A percentile compares a stretch with the other conserved stretches of the same genome.
These are phyloP conservation scores for Malurus melanocephalus DNA, from an alignment of 2,113 vertebrate genomes.

Conservation along the genomic window DNA sequence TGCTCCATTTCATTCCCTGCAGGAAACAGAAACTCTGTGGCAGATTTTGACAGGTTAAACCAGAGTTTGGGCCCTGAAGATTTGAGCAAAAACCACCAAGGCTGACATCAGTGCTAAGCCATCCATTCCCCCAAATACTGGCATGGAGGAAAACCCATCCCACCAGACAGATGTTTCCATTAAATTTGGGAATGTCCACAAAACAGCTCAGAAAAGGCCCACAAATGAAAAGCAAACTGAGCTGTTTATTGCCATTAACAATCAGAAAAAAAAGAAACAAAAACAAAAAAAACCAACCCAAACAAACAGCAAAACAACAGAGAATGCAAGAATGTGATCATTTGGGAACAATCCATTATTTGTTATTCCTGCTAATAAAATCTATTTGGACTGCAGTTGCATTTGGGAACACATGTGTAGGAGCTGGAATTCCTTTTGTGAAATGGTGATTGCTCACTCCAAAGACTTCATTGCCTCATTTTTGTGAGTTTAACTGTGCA, in stretches of 20 bases:
- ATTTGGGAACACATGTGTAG: background rate
- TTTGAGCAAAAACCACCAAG: background rate
- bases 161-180: background rate
- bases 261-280: background rate
- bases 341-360: background rate
- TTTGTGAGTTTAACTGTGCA: background rate
- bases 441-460: background rate
- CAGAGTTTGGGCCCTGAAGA: background rate
- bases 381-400: background rate
- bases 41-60: background rate
- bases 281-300: background rate
- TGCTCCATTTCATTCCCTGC: background rate
- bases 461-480: background rate
- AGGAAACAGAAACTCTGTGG: background rate
- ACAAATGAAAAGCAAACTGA: conserved; percentile 10
- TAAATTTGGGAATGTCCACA: background rate
- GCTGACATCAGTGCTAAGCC: background rate
- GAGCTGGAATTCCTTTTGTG: background rate
- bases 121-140: background rate
- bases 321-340: background rate
- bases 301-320: background rate
- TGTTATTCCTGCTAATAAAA: conserved; percentile 17
- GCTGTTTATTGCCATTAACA: conserved; percentile 12
- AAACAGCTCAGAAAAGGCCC: background rate
- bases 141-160: background rate